A percentile compares a stretch with the other conserved stretches of the same genome.
phyloP scores from a whole-genome alignment of 2,888 invertebrate species.

The Chesias legatella region DNA sequence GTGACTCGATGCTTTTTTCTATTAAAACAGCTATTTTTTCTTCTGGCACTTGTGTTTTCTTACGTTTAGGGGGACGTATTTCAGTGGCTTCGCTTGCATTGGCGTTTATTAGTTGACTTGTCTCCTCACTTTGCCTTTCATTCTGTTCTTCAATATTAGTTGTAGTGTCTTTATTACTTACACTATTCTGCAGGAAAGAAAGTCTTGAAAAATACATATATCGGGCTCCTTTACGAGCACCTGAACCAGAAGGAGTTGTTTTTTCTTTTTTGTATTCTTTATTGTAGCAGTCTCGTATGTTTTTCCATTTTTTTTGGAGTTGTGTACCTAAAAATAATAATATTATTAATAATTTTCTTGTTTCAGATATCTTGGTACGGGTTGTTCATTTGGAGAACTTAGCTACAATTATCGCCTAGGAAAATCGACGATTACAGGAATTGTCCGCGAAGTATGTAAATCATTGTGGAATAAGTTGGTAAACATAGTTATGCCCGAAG shows the following conservation, averaged over 20 bases:
- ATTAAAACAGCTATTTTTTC: slow-evolving; percentile 31
- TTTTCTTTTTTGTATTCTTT: slow-evolving; percentile 30
- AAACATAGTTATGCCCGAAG: no score
- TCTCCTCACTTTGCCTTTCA: slow-evolving; percentile 30
- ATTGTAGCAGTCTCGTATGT: no score
- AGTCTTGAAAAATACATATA: slow-evolving; percentile 36
- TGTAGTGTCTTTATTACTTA: slow-evolving; percentile 30
- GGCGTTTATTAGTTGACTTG: slow-evolving; percentile 28
- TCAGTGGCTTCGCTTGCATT: slow-evolving; percentile 30
- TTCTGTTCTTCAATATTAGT: slow-evolving; percentile 30
- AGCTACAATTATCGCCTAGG: no score
- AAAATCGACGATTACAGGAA: no score
- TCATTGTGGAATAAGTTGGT: no score
- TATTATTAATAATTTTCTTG: no score
- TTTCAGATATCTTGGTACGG: no score
- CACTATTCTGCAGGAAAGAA: slow-evolving; percentile 34
- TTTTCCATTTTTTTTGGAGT: no score
- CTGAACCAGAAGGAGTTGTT: slow-evolving; percentile 28
- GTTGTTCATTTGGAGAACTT: no score
- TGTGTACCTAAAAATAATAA: no score
- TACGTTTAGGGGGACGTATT: slow-evolving; percentile 30
- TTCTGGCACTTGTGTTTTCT: slow-evolving; percentile 31
- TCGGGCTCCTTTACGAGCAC: slow-evolving; percentile 28
- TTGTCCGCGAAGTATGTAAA: no score
- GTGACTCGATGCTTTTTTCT: slow-evolving; percentile 32